Conservation (phyloP, 53 echinoderm and acorn worm species). For the Mesocentrotus franciscanus region DNA sequence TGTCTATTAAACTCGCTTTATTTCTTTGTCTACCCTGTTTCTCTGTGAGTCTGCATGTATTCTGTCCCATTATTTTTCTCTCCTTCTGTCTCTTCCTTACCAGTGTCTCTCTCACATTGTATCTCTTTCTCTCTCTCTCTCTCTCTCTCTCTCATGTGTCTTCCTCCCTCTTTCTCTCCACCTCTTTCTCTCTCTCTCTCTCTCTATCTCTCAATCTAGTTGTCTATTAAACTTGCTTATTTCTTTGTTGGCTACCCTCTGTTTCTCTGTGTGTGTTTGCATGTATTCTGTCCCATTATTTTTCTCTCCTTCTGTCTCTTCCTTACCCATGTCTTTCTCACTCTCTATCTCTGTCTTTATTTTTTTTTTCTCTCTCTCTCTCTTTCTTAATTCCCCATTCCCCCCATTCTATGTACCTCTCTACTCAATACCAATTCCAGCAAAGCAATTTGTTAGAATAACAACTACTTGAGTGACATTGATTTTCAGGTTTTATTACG, state of each 20-base stretch:
- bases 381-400: not conserved
- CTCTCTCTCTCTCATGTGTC: not conserved
- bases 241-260: not conserved
- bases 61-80: not conserved
- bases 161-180: not conserved
- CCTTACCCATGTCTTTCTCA: not conserved
- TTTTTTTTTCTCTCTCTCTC: not conserved
- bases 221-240: not conserved
- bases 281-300: not conserved
- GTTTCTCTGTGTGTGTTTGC: not conserved
- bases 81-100: not conserved
- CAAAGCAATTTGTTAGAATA: conserved; percentile 53
- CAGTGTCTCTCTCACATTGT: too few species aligned
- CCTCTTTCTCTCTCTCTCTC: not conserved
- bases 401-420: not conserved
- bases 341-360: not conserved
- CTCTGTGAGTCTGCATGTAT: too few species aligned
- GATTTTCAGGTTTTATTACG: conserved; percentile 49
- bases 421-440: conserved; percentile 40
- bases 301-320: not conserved
- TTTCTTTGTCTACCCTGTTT: not conserved
- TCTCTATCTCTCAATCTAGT: too few species aligned
- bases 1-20: too few species aligned
- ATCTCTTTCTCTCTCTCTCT: not conserved
- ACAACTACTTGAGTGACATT: conserved; percentile 39